Conservation (phyloP, 2,113 vertebrate genomes). For the Paracanthobrama guichenoti region DNA sequence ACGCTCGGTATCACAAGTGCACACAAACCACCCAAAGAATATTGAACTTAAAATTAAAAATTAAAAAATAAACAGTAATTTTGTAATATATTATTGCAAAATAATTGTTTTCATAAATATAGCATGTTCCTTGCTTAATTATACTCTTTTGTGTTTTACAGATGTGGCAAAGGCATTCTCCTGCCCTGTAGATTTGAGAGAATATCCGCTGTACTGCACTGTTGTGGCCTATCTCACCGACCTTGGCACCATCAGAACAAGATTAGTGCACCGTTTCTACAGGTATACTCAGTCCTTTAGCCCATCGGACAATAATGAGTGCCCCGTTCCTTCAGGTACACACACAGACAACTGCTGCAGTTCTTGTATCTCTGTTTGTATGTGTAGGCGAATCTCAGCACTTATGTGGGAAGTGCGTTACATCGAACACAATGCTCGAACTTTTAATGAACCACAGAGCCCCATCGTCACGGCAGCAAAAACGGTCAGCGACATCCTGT, state of each 20-base stretch:
- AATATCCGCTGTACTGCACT: constrained; percentile 97
- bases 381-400: constrained; percentile 90
- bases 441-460: constrained; percentile 96
- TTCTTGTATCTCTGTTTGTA: neutral
- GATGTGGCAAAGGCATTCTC: constrained; percentile 94
- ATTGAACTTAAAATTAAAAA: too few relatives aligned
- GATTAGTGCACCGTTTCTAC: constrained; percentile 94
- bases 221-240: constrained; percentile 95
- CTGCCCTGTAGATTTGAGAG: constrained; percentile 89
- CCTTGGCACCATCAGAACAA: constrained; percentile 89
- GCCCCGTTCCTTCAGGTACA: constrained; percentile 90
- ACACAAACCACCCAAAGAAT: neutral
- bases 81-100: too few relatives aligned
- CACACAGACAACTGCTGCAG: neutral
- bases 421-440: constrained; percentile 96
- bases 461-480: constrained; percentile 95
- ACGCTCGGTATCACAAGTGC: constrained; percentile 80
- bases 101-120: neutral
- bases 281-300: constrained; percentile 72
- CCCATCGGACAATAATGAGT: constrained; percentile 88
- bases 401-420: constrained; percentile 99
- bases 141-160: constrained; percentile 60
- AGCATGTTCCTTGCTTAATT: neutral
- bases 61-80: too few relatives aligned
- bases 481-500: constrained; percentile 92